Evolutionary conservation across 2,888 invertebrate genomes (phyloP), one percentile per base, ranked within the genome.

Genomic region (Mactromeris polynyma): DNA sequence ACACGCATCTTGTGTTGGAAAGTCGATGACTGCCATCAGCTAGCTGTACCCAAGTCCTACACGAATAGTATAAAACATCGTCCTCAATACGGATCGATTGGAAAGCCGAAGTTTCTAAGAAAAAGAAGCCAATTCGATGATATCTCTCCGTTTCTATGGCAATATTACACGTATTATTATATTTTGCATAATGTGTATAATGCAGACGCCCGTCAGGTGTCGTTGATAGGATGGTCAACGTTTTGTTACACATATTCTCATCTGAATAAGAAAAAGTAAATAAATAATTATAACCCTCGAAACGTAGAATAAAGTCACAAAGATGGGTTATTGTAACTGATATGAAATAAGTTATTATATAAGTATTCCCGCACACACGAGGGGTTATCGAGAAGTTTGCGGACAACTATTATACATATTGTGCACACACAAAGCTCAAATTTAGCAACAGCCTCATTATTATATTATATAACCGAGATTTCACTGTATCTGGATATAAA

Each of bases 261-360:
- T 84, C 84, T 84, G 78, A n/a, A 40, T 46, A 78, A 80, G 36
- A 19, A 80, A 80, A 80, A 26, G 9, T 46, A 4, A 9, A 46
- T 46, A 17, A 11, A 46, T 46, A 46, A 11, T 9, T 14, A 46
- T 46, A 14, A 46, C 1, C 46, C 46, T 46, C 46, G 46, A 7
- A 7, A 11, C 46, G 11, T 17, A 11, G 46, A 17, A 46, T 46
- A 17, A 2, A 9, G 17, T 14, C 46, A 46, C 46, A 11, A 46
- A 46, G n/a, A n/a, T n/a, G n/a, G n/a, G n/a, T n/a, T n/a, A n/a
- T n/a, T n/a, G n/a, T n/a, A n/a, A n/a, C n/a, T n/a, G n/a, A n/a
- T n/a, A n/a, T n/a, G n/a, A n/a, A n/a, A n/a, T n/a, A n/a, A n/a
- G n/a, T n/a, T n/a, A n/a, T n/a, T n/a, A n/a, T n/a, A n/a, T n/a